Evolutionary conservation across 2,113 vertebrate species (phyloP).

Genomic region (Cephalophus harveyi): DNA sequence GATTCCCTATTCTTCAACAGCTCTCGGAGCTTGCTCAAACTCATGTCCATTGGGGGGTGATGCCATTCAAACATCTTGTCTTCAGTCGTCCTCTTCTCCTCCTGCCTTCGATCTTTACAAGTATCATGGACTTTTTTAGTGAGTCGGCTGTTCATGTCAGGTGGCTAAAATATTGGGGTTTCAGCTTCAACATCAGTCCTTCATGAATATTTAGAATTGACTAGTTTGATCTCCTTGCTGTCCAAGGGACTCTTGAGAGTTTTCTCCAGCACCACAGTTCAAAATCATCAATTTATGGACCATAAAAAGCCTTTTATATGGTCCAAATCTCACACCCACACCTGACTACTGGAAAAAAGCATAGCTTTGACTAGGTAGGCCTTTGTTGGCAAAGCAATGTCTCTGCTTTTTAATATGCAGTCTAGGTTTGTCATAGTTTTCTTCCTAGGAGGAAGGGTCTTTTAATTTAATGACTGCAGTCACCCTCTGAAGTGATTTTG

Average conservation of each 20-base stretch:
- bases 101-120: not conserved
- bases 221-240: not conserved
- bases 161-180: not conserved
- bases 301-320: not conserved
- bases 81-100: not conserved
- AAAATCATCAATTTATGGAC: not conserved
- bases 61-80: not conserved
- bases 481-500: not conserved
- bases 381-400: not conserved
- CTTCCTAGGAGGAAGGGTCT: not conserved
- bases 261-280: not conserved
- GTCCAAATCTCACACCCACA: not conserved
- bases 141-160: not conserved
- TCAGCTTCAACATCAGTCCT: not conserved
- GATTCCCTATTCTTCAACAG: not conserved
- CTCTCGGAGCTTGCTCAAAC: not conserved
- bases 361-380: not conserved
- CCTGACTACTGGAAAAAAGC: not conserved
- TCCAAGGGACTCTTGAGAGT: not conserved
- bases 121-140: not conserved
- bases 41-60: not conserved
- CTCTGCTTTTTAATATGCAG: not conserved
- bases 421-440: not conserved
- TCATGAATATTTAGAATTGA: not conserved
- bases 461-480: not conserved